Conservation (phyloP, 2,797 vertebrate genomes). For the Agapornis canus region DNA sequence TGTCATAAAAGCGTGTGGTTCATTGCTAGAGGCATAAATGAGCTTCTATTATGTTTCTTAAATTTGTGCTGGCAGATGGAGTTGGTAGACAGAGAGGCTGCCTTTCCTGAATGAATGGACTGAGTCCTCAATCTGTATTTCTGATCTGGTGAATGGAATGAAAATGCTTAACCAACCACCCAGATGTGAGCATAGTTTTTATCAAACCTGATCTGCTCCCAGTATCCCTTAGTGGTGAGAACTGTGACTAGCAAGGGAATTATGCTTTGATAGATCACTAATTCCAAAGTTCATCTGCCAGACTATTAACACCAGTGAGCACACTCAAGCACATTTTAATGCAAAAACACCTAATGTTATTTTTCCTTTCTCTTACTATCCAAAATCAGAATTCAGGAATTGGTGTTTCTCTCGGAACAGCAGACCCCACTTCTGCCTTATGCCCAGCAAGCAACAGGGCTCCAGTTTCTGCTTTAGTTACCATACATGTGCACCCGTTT, state of each 20-base stretch:
- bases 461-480: neutral
- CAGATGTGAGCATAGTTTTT: neutral
- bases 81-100: accelerated
- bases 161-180: neutral
- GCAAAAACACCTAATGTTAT: neutral
- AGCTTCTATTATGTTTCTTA: neutral
- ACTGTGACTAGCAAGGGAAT: neutral
- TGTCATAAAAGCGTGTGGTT: neutral
- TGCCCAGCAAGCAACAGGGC: neutral
- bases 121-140: neutral
- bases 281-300: neutral
- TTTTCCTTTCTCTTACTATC: neutral
- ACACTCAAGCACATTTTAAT: neutral
- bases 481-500: accelerated
- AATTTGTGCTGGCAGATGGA: neutral
- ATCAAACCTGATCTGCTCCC: neutral
- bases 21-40: neutral
- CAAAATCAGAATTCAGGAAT: neutral
- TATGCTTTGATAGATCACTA: neutral
- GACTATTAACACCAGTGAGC: neutral
- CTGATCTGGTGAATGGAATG: neutral
- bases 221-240: neutral
- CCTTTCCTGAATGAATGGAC: neutral
- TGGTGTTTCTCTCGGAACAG: neutral
- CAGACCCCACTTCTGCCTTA: neutral